Evolutionary conservation across 2,113 vertebrate species (phyloP), one percentile per base, ranked within the genome.

Genomic region (Amazona guildingii): DNA sequence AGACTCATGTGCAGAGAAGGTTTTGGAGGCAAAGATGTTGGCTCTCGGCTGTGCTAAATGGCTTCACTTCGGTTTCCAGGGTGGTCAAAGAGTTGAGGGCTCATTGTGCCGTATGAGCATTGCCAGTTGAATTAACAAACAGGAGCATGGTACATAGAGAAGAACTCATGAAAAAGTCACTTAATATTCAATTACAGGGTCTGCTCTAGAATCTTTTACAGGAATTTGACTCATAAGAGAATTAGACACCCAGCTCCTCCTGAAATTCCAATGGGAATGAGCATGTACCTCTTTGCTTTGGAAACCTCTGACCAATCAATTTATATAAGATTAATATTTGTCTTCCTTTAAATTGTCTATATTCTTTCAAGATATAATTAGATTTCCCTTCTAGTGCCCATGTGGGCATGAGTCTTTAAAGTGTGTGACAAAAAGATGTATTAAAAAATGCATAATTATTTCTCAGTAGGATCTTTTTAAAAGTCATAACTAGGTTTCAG

Each of bases 351-450:
- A 93, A 90, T 70, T 91, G 76, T 76, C 69, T 85, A 54, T 59
- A 70, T 94, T 93, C n/a, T 95, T 92, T 94, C 67, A 77, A 91
- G 63, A 90, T 57, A 85, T 82, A 74, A 93, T 90, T 92, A 86
- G 44, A 21, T 95, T 94, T 94, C 55, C 63, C 28, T 82, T 76
- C 83, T 73, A 76, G 52, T 69, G 25, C n/a, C 86, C 21, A 66
- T 69, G 80, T 86, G 80, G 73, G 25, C 48, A 82, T 2, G 1
- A 88, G 61, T 76, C 66, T 83, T 91, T 67, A 67, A 81, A 88
- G 74, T 19, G 43, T 37, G 29, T 31, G 51, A 82, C 73, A 84
- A 82, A 84, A 88, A 78, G 66, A 69, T 23, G 13, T 70, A 84
- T 59, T 87, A n/a, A 87, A 95, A 84, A 86, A 43, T 28, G 41